Base-by-base conservation (phyloP, 2,113 vertebrate species). In the Blennius ocellaris region DNA sequence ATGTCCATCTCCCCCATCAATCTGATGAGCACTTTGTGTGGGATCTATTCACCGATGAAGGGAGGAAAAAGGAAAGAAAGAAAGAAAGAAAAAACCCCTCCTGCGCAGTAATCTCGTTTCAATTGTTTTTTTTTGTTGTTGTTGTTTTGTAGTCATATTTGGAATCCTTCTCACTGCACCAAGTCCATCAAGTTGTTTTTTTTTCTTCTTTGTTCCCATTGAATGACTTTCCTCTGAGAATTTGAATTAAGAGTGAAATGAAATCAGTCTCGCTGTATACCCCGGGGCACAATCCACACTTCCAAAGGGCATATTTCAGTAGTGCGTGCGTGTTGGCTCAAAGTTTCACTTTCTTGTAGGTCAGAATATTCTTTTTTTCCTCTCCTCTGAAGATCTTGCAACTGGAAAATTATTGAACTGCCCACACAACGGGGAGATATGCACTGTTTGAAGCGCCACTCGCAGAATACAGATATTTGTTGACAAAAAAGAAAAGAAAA, bases 271-370 rank as follows among this genome's bases (percentile, higher is more conserved):
- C 45, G 57, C 67, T 62, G 43, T 70, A 41, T 65, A 66, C 79
- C 76, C 53, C 52, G 12, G 81, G 81, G 78, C 73, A 70, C 72
- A 83, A 76, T 69, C 53, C 67, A 36, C 62, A 56, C 44, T 73
- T 81, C 82, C 69, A 81, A 85, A 88, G 75, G 75, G 80, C 80
- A 87, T 83, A 82, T 80, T 82, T 82, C 48, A 82, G 68, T 63
- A 73, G 76, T 51, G 55, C 48, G 52, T 43, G 10, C 8, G 47
- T 49, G 69, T 59, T 64, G 57, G 17, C 45, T 80, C 66, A 63
- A 77, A 63, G 64, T 72, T 66, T 65, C 44, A 50, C 67, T 67
- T 54, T 69, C 63, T 63, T 57, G 16, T 67, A 41, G 63, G 76
- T 56, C 58, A 11, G 41, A 3, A 44, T 49, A 2, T 49, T 15